Conservation (phyloP, 64 coral and sea anemone genomes). For the Platygyra sinensis region DNA sequence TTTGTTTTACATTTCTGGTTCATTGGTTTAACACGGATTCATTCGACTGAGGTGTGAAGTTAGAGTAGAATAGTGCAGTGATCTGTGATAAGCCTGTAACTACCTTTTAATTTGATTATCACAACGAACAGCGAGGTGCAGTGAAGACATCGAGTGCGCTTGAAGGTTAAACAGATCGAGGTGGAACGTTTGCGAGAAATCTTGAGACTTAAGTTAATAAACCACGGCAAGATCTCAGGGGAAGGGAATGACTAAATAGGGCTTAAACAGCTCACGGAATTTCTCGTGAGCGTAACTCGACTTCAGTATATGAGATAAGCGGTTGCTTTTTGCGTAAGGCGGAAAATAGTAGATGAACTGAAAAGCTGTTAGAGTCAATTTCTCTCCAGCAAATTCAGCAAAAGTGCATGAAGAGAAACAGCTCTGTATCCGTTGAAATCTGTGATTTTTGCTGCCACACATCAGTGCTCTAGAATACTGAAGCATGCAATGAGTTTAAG, state of each 20-base stretch:
- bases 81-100: conserved; percentile 16
- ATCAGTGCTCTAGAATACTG: conserved; percentile 19
- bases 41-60: conserved; percentile 71
- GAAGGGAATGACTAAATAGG: not conserved
- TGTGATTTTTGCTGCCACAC: conserved; percentile 5
- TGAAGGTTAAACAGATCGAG: not conserved
- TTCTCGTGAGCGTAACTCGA: not conserved
- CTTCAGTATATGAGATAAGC: not conserved
- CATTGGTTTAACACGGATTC: conserved; percentile 69
- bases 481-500: conserved; percentile 11
- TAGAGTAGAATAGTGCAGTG: conserved; percentile 11
- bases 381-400: not conserved
- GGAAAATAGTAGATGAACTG: not conserved
- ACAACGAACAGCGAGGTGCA: not conserved
- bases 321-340: not conserved
- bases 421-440: not conserved
- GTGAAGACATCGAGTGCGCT: not conserved
- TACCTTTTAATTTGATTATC: conserved; percentile 35
- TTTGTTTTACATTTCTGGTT: conserved; percentile 79
- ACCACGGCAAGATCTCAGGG: not conserved
- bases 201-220: not conserved
- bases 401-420: not conserved
- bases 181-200: not conserved
- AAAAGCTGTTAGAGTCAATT: not conserved
- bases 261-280: conserved; percentile 13